Conservation (phyloP, 2,888 invertebrate species). For the Thysanoteuthis rhombus region DNA sequence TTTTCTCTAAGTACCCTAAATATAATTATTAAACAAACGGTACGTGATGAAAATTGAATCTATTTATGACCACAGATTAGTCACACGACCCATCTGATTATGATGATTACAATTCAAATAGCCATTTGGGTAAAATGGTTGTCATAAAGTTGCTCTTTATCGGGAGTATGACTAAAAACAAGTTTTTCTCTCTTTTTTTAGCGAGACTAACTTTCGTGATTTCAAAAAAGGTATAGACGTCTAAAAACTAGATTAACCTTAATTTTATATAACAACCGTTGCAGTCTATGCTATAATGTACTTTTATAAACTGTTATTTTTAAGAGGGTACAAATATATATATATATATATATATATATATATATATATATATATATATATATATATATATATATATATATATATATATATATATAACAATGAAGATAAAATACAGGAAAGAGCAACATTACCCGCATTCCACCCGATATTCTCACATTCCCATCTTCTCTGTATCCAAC, state of each 20-base stretch:
- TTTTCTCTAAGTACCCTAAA: not conserved
- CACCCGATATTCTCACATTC: constrained; percentile 12
- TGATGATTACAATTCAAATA: not conserved
- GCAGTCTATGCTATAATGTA: too few relatives aligned
- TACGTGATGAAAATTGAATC: too few relatives aligned
- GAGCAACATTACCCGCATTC: not conserved
- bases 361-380: not conserved
- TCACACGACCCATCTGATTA: not conserved
- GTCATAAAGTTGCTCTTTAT: not conserved
- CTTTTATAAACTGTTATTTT: too few relatives aligned
- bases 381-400: not conserved
- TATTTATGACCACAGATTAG: too few relatives aligned
- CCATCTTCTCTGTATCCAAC: not conserved
- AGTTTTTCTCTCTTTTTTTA: not conserved
- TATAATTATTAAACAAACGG: too few relatives aligned
- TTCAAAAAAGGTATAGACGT: not conserved
- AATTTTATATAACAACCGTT: too few relatives aligned
- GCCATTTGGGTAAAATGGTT: not conserved
- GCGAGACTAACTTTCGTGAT: not conserved
- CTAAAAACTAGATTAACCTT: too few relatives aligned
- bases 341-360: not conserved
- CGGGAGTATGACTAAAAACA: not conserved
- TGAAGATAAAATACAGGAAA: too few relatives aligned
- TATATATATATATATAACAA: not conserved
- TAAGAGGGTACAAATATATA: not conserved